A percentile compares a stretch with the other conserved stretches of the same genome.
phyloP scores from a whole-genome alignment of 2,797 vertebrate species.

The Pangasius mekongensis region DNA sequence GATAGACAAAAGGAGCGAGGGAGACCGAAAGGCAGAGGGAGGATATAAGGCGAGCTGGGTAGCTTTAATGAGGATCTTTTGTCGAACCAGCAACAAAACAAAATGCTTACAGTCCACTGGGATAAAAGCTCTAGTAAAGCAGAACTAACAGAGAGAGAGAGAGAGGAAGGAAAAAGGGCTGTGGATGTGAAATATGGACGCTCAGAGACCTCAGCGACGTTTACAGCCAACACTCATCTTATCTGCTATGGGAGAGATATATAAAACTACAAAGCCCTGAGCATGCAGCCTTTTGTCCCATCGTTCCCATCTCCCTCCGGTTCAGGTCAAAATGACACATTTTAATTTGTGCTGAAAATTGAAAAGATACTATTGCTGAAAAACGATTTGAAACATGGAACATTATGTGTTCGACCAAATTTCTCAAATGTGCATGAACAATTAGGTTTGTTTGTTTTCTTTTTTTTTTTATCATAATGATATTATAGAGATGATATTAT shows the following conservation, averaged over 20 bases:
- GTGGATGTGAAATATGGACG: conserved; percentile 48
- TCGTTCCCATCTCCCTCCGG: neutral
- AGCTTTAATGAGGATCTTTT: conserved; percentile 66
- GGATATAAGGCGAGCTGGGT: conserved; percentile 34
- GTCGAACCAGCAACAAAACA: conserved; percentile 69
- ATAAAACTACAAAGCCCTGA: conserved; percentile 46
- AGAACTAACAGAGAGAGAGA: conserved; percentile 37
- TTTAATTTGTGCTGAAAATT: conserved; percentile 9
- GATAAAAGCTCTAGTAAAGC: conserved; percentile 56
- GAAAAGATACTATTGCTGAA: neutral
- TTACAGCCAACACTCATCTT: conserved; percentile 52
- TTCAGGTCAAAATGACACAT: neutral
- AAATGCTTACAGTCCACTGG: conserved; percentile 56
- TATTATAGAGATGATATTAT: neutral
- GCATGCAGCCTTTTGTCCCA: conserved; percentile 14
- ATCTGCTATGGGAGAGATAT: conserved; percentile 45
- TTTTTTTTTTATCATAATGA: neutral
- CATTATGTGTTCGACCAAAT: neutral
- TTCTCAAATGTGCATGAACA: neutral
- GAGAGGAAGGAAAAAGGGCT: conserved; percentile 1
- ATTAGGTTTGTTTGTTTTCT: neutral
- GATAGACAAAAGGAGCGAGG: conserved; percentile 1
- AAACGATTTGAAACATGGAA: neutral
- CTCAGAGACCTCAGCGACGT: conserved; percentile 30
- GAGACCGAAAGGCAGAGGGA: conserved; percentile 4